A percentile compares a stretch with the other conserved stretches of the same genome.
These are phyloP conservation scores for Epinotia ramella DNA, from an alignment of 2,888 invertebrate genomes.

Conservation along the genomic window DNA sequence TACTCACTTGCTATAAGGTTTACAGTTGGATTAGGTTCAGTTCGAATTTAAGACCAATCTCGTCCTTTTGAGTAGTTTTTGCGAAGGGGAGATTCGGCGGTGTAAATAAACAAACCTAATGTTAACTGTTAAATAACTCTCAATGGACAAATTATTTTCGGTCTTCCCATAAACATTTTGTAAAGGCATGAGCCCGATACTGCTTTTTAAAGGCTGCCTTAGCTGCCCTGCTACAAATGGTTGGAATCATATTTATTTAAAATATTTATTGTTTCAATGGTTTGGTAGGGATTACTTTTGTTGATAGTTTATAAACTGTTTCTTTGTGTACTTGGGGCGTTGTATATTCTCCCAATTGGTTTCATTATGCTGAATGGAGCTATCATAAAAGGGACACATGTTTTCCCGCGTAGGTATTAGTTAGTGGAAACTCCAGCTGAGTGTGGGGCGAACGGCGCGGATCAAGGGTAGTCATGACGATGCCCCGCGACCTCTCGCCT, in stretches of 20 bases:
- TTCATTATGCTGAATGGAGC: slow-evolving; percentile 47
- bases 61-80: slow-evolving; percentile 55
- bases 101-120: slow-evolving; percentile 69
- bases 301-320: not conserved
- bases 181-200: slow-evolving; percentile 53
- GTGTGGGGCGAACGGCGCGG: slow-evolving; percentile 54
- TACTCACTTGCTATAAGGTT: slow-evolving; percentile 55
- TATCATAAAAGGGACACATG: slow-evolving; percentile 46
- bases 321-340: not conserved
- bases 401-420: slow-evolving; percentile 53
- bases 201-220: not conserved
- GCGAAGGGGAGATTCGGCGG: slow-evolving; percentile 56
- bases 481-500: slow-evolving; percentile 74
- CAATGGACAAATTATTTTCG: slow-evolving; percentile 69
- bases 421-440: slow-evolving; percentile 55
- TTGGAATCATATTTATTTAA: not conserved
- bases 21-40: slow-evolving; percentile 47
- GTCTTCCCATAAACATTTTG: slow-evolving; percentile 58
- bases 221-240: not conserved
- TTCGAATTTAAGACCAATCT: slow-evolving; percentile 53
- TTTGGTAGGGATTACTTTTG: not conserved
- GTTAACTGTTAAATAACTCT: slow-evolving; percentile 66
- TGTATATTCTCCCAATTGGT: slow-evolving; percentile 39
- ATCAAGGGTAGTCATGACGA: slow-evolving; percentile 77
- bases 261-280: not conserved